Evolutionary conservation across 2,888 invertebrate species (phyloP), one percentile per base, ranked within the genome.

Genomic region (Cryptophagus acutangulus): DNA sequence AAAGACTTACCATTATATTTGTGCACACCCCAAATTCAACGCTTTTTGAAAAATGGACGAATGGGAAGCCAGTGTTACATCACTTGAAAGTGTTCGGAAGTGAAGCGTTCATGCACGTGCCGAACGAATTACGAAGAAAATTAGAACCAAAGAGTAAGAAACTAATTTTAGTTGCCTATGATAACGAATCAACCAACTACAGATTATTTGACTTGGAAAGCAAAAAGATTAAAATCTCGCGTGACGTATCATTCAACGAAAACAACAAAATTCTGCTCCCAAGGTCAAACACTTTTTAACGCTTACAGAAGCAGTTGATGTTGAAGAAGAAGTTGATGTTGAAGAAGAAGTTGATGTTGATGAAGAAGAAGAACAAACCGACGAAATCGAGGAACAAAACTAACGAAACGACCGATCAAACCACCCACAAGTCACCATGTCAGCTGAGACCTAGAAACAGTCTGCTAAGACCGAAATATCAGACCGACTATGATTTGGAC

Each of bases 61-160:
- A 38, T 2, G 49, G 41, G 36, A 47, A 46, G 38, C 48, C 54
- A 16, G 31, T 20, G 13, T 34, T 57, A 1, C 17, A 34, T 4
- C 54, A 57, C 33, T 2, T 49, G 5, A 37, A 30, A 33, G 35
- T 33, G 6, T 45, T 59, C 40, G 59, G 58, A 12, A 49, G 42
- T 20, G 38, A 34, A 15, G 41, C 45, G 10, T 45, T 33, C 18
- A 17, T 42, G 17, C 40, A 36, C 29, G 16, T 48, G 18, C 43
- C 43, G 12, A 33, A 42, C 10, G 3, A 16, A 14, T 24, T 30
- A 12, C 38, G 49, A 36, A 45, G 5, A 17, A 49, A 47, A 37
- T 25, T 41, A 5, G 40, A 45, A 10, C 13, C 24, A 18, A 49
- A 49, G 28, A 28, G 40, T 20, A 29, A 38, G 10, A 48, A 48